Percentiles rank a stretch among this genome's conserved stretches.
These are phyloP conservation scores for Saxidomus purpurata DNA, from an alignment of 1,140 invertebrate genomes.

Conservation along the genomic window DNA sequence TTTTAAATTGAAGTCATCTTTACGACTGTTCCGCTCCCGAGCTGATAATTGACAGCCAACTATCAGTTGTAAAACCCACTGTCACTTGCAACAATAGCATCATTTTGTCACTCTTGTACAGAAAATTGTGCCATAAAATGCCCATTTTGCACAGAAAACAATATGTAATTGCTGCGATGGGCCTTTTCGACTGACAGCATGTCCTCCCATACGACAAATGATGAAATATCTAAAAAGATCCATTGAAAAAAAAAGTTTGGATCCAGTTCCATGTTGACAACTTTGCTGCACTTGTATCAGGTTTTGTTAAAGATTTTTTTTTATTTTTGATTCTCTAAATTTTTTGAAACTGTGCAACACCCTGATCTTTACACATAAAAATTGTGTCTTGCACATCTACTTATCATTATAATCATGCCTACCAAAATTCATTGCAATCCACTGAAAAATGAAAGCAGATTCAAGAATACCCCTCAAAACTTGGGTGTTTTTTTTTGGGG, in stretches of 20 bases:
- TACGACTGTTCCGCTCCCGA: background rate
- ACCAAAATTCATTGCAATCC: too few relatives aligned
- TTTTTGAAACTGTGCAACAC: too few relatives aligned
- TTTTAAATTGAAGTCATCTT: conserved; percentile 26
- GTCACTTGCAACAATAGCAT: conserved; percentile 36
- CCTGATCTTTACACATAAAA: too few relatives aligned
- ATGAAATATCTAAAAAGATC: conserved; percentile 3
- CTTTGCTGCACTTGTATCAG: too few relatives aligned
- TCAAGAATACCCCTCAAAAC: too few relatives aligned
- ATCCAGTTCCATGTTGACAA: too few relatives aligned
- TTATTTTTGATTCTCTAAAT: too few relatives aligned
- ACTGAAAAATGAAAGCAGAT: too few relatives aligned
- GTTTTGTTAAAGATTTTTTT: too few relatives aligned
- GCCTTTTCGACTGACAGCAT: background rate
- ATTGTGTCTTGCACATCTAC: too few relatives aligned
- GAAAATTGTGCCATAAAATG: conserved; percentile 19
- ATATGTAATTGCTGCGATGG: background rate
- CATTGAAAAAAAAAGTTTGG: background rate
- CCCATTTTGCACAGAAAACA: conserved; percentile 27
- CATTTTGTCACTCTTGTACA: conserved; percentile 9
- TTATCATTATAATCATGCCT: too few relatives aligned
- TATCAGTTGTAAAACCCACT: conserved; percentile 37
- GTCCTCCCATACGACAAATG: conserved; percentile 1
- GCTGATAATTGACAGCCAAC: background rate
- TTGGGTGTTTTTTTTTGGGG: too few relatives aligned